Base-by-base conservation (phyloP, 2,888 invertebrate genomes). In the Tetheella fluctuosa region DNA sequence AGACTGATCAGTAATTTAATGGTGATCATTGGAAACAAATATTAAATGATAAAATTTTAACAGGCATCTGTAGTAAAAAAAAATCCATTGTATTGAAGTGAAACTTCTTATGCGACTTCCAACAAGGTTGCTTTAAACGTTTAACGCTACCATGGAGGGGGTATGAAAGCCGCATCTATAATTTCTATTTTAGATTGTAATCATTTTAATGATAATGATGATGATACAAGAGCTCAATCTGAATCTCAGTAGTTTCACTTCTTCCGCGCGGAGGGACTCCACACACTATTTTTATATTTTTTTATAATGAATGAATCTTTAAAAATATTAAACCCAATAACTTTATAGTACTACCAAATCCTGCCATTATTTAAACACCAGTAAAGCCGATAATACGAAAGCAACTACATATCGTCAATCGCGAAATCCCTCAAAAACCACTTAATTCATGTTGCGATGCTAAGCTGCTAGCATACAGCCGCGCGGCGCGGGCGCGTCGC, bases 391-490 rank as follows among this genome's bases (percentile, higher is more conserved):
- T 3, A 48, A 37, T 55, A 58, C 56, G 60, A 61, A 59, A 62
- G 54, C 13, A 59, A 55, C 42, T 54, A 59, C n/a, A 58, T 73
- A 70, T 67, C 65, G 63, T 65, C 61, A 60, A 71, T 69, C 69
- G 68, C 7, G 53, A 54, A 64, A 60, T 56, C 70, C 66, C 48
- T 48, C 48, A 48, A 48, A 71, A 72, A 73, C 71, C 68, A 69
- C 68, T 73, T 71, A 71, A 73, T 73, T 73, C 71, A 48, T 20
- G 48, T 48, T 20, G 48, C 17, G 1, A 20, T 6, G 64, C 69
- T 69, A 74, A 74, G 71, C 68, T 65, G 69, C 62, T 59, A 71
- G 73, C 73, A 74, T 70, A 73, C 70, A 10, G 48, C 2, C 59
- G 64, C 62, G 61, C 61, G 59, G 64, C 61, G 64, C 61, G 61